phyloP scores from a whole-genome alignment of 2,888 invertebrate species.

The Caenorhabditis macrosperma region DNA sequence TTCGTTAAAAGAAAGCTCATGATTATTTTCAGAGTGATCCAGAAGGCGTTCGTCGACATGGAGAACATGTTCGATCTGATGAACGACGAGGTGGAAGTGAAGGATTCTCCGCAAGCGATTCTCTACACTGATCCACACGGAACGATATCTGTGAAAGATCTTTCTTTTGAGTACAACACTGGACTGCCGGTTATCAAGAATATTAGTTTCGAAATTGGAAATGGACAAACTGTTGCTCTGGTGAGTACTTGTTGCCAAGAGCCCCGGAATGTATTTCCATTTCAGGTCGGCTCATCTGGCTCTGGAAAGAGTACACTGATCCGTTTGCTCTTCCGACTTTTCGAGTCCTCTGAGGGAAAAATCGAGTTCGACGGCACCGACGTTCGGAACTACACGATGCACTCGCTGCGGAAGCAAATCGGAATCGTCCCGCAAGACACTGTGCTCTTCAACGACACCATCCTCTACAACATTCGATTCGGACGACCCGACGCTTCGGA shows the following conservation, averaged over 20 bases:
- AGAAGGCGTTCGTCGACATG: constrained; percentile 98
- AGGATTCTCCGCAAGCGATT: constrained; percentile 88
- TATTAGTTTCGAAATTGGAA: constrained; percentile 84
- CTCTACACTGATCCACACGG: constrained; percentile 85
- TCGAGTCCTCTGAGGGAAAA: constrained; percentile 80
- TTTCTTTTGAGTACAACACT: constrained; percentile 90
- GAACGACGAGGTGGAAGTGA: constrained; percentile 88
- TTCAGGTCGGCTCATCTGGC: constrained; percentile 82
- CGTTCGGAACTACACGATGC: constrained; percentile 78
- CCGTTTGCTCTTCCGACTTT: constrained; percentile 82
- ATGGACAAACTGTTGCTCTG: constrained; percentile 88
- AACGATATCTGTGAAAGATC: constrained; percentile 90
- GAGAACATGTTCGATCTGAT: constrained; percentile 98
- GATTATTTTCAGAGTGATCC: constrained; percentile 86
- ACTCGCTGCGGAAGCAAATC: constrained; percentile 82
- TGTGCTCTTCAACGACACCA: constrained; percentile 80
- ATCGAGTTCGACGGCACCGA: constrained; percentile 72
- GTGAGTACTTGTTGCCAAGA: too few species aligned
- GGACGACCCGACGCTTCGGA: constrained; percentile 88
- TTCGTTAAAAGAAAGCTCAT: background rate
- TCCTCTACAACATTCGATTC: constrained; percentile 90
- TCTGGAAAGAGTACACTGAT: constrained; percentile 83
- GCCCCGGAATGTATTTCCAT: too few species aligned
- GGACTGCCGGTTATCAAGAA: constrained; percentile 82
- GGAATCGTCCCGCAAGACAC: constrained; percentile 83